Percentiles rank a stretch among this genome's conserved stretches.
Conservation (phyloP, 2,888 invertebrate species). For the Andricus quercusramuli region DNA sequence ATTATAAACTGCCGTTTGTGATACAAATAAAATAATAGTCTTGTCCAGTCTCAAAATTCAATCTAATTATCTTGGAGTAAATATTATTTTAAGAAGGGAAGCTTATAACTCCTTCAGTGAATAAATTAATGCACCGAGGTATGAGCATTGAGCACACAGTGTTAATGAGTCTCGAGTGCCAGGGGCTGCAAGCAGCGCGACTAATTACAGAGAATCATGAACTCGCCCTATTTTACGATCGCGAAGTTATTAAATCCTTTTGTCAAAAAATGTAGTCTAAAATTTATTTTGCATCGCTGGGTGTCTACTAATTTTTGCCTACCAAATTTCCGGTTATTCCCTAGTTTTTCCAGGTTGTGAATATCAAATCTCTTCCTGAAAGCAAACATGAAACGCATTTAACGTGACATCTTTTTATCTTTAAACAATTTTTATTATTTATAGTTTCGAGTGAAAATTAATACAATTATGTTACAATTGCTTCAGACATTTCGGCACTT, state of each 20-base stretch:
- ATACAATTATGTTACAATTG: too few species aligned
- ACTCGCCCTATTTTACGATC: neutral
- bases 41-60: neutral
- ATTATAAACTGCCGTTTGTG: neutral
- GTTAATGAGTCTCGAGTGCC: neutral
- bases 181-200: neutral
- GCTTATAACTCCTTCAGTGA: neutral
- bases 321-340: too few species aligned
- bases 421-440: too few species aligned
- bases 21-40: neutral
- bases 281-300: neutral
- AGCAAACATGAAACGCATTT: too few species aligned
- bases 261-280: neutral
- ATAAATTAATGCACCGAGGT: neutral
- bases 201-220: neutral
- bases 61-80: neutral
- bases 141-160: conserved; percentile 2
- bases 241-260: conserved; percentile 4
- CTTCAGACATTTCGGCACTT: too few species aligned
- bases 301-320: too few species aligned
- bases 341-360: too few species aligned
- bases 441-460: too few species aligned
- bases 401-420: too few species aligned
- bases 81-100: neutral
- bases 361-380: too few species aligned